Conservation (phyloP, 1,140 invertebrate species). For the Pogonognathellus flavescens region DNA sequence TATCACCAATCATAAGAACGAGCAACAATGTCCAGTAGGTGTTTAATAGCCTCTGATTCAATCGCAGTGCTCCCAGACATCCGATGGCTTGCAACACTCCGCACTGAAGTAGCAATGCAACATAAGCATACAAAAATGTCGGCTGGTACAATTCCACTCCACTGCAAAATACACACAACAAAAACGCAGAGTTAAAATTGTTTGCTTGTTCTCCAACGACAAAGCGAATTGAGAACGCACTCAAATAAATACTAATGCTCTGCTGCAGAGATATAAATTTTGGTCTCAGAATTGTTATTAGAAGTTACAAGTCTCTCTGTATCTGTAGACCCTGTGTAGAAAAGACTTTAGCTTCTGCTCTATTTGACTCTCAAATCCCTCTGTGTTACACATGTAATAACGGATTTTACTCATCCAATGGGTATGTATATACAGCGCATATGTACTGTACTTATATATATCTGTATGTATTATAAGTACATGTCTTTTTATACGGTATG, state of each 20-base stretch:
- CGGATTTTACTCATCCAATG: too few species aligned
- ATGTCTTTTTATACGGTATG: too few species aligned
- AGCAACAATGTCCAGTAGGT: slow-evolving; percentile 87
- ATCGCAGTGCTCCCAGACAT: slow-evolving; percentile 83
- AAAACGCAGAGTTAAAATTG: neutral
- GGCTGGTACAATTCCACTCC: slow-evolving; percentile 78
- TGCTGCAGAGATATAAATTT: neutral
- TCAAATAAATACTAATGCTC: neutral
- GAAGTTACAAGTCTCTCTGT: neutral
- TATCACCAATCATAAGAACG: slow-evolving; percentile 84
- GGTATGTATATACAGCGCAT: too few species aligned
- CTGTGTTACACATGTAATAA: too few species aligned
- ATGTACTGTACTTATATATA: too few species aligned
- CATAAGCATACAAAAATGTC: slow-evolving; percentile 86
- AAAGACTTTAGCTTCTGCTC: neutral
- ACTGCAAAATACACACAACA: slow-evolving; percentile 64
- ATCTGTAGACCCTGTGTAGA: neutral
- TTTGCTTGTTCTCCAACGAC: neutral
- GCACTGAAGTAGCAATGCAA: slow-evolving; percentile 80
- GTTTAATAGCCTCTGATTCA: slow-evolving; percentile 85
- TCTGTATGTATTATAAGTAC: too few species aligned
- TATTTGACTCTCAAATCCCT: too few species aligned
- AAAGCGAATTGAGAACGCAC: too few species aligned
- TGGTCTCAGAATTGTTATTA: neutral
- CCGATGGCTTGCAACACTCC: slow-evolving; percentile 71